These are phyloP conservation scores for Dipus sagitta DNA, from an alignment of 2,797 vertebrate species.

Conservation along the genomic window DNA sequence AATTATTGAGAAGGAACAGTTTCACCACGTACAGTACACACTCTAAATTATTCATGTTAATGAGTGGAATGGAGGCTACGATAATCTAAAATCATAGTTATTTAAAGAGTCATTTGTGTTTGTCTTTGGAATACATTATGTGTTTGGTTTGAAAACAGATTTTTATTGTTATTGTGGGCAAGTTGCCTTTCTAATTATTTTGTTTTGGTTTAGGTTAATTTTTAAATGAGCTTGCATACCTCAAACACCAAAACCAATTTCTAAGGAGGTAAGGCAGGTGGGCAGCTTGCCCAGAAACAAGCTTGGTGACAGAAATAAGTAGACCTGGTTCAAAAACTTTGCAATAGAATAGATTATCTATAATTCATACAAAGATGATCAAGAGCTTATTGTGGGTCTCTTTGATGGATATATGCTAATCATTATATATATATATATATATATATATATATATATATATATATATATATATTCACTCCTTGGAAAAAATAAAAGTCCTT, in stretches of 20 bases:
- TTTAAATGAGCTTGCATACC: constrained; percentile 68
- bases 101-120: constrained; percentile 76
- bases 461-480: no score
- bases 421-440: not conserved
- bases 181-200: constrained; percentile 73
- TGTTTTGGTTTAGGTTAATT: constrained; percentile 75
- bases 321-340: constrained; percentile 44
- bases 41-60: constrained; percentile 77
- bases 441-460: no score
- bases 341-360: constrained; percentile 6
- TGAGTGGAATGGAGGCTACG: constrained; percentile 66
- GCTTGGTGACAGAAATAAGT: constrained; percentile 37
- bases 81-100: constrained; percentile 72
- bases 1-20: constrained; percentile 70
- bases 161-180: constrained; percentile 63
- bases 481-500: not conserved
- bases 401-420: constrained; percentile 27
- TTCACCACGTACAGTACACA: constrained; percentile 48
- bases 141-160: constrained; percentile 55
- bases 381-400: not conserved
- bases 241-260: constrained; percentile 64
- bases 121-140: constrained; percentile 61
- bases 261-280: constrained; percentile 7
- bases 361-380: constrained; percentile 39
- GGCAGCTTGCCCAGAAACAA: constrained; percentile 66